phyloP scores from a whole-genome alignment of 2,888 invertebrate species.

The Chymomyza amoena region DNA sequence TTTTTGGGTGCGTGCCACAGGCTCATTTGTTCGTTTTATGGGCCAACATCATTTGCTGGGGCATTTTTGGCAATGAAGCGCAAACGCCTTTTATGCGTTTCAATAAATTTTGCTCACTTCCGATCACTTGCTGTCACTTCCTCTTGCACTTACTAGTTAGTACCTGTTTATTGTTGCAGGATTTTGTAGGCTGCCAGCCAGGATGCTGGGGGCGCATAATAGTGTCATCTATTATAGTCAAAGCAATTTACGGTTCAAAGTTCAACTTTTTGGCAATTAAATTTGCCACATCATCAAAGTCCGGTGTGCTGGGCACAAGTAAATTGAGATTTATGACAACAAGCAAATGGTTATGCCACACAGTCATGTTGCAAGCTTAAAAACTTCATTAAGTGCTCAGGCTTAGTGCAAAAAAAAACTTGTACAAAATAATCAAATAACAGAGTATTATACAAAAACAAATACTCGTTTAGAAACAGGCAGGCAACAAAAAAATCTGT shows the following conservation, averaged over 20 bases:
- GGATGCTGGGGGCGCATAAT: neutral
- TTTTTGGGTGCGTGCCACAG: conserved; percentile 67
- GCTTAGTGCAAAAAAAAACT: conserved; percentile 6
- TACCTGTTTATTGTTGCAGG: conserved; percentile 62
- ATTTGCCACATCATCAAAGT: conserved; percentile 15
- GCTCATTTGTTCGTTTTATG: conserved; percentile 70
- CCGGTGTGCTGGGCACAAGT: neutral
- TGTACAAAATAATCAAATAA: conserved; percentile 20
- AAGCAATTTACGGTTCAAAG: conserved; percentile 16
- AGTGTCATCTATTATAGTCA: neutral
- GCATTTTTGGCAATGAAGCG: conserved; percentile 34
- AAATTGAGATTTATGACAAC: conserved; percentile 26
- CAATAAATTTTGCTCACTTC: conserved; percentile 53
- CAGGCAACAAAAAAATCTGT: conserved; percentile 49
- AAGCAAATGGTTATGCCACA: neutral
- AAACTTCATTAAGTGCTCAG: neutral
- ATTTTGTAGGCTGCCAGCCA: neutral
- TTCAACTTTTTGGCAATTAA: conserved; percentile 30
- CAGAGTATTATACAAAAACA: conserved; percentile 9
- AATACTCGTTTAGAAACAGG: neutral
- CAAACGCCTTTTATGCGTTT: conserved; percentile 60
- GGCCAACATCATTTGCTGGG: conserved; percentile 57
- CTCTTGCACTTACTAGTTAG: conserved; percentile 34
- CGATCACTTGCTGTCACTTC: conserved; percentile 1
- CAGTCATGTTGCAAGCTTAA: neutral